Conservation (phyloP, 2,888 invertebrate genomes). For the Cosmopolites sordidus region DNA sequence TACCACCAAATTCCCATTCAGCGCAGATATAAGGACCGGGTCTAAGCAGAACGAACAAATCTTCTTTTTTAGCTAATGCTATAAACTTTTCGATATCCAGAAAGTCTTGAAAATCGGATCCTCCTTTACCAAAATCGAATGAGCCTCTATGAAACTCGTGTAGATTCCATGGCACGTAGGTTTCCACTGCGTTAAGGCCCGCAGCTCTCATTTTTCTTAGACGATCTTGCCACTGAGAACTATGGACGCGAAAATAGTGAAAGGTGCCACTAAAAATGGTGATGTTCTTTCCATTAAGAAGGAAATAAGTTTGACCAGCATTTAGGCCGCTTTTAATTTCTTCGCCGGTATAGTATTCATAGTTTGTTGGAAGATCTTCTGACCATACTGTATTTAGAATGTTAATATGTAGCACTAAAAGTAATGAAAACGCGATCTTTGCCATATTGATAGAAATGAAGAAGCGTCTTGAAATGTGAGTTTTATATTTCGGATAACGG, state of each 20-base stretch:
- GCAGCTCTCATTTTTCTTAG: slow-evolving; percentile 72
- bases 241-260: slow-evolving; percentile 82
- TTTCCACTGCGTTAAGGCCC: slow-evolving; percentile 82
- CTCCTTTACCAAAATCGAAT: slow-evolving; percentile 52
- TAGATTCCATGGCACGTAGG: slow-evolving; percentile 82
- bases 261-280: slow-evolving; percentile 56
- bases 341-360: slow-evolving; percentile 48
- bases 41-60: slow-evolving; percentile 72
- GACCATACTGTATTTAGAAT: background rate
- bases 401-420: background rate
- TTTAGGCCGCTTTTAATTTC: slow-evolving; percentile 40
- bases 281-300: slow-evolving; percentile 47
- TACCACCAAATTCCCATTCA: slow-evolving; percentile 67
- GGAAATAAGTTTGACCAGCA: slow-evolving; percentile 40
- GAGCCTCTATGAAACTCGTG: slow-evolving; percentile 65
- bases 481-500: too few species aligned
- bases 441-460: background rate
- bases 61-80: slow-evolving; percentile 68
- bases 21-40: slow-evolving; percentile 91
- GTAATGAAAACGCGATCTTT: background rate
- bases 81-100: slow-evolving; percentile 64
- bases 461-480: too few species aligned
- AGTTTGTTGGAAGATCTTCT: slow-evolving; percentile 29
- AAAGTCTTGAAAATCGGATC: slow-evolving; percentile 50
- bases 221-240: slow-evolving; percentile 74